These are phyloP conservation scores for Drosophila paulistorum DNA, from an alignment of 1,140 invertebrate species.

Conservation along the genomic window DNA sequence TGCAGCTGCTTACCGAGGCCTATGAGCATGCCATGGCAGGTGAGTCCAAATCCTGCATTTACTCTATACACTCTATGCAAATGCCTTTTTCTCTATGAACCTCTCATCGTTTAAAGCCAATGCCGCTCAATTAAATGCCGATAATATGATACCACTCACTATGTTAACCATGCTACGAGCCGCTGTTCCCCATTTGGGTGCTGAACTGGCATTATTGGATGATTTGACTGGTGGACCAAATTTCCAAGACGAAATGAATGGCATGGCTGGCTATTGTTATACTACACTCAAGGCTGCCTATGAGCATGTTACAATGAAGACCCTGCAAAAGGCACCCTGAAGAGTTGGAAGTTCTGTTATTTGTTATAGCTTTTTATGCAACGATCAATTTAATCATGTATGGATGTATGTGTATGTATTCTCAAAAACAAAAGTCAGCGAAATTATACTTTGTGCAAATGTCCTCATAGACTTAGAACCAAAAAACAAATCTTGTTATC, in stretches of 20 bases:
- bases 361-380: conserved; percentile 52
- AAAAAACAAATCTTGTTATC: conserved; percentile 15
- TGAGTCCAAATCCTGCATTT: conserved; percentile 26
- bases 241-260: conserved; percentile 80
- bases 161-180: conserved; percentile 77
- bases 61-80: too few relatives aligned
- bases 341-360: conserved; percentile 17
- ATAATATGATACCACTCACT: conserved; percentile 78
- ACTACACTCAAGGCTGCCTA: conserved; percentile 78
- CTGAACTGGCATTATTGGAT: conserved; percentile 77
- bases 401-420: conserved; percentile 18
- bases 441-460: conserved; percentile 9
- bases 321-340: conserved; percentile 52
- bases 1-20: conserved; percentile 74
- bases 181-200: conserved; percentile 79
- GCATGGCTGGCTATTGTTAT: conserved; percentile 81
- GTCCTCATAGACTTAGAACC: conserved; percentile 10
- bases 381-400: conserved; percentile 43
- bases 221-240: conserved; percentile 78
- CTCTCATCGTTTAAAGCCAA: conserved; percentile 42
- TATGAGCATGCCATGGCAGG: conserved; percentile 69
- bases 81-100: too few relatives aligned
- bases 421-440: background rate
- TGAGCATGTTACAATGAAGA: conserved; percentile 58
- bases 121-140: conserved; percentile 69